Evolutionary conservation across 2,888 invertebrate species (phyloP).

Genomic region (Aporophyla lueneburgensis): DNA sequence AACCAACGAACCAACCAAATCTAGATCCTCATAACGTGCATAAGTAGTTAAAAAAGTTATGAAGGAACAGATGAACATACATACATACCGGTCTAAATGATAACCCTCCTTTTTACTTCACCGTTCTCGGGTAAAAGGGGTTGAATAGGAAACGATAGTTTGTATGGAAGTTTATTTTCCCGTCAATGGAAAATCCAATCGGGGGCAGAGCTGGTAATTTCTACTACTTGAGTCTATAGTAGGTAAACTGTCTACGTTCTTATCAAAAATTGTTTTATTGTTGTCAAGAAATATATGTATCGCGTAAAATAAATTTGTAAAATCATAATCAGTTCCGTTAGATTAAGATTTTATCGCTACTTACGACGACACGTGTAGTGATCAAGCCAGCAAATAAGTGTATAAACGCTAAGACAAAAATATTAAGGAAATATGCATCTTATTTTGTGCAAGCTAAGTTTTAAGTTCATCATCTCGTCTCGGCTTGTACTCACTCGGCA

Average conservation of each 20-base stretch:
- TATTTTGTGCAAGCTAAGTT: constrained; percentile 7
- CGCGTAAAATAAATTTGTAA: background rate
- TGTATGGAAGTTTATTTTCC: background rate
- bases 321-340: background rate
- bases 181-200: no score
- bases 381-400: background rate
- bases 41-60: no score
- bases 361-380: background rate
- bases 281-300: background rate
- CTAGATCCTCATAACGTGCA: no score
- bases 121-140: no score
- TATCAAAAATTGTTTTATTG: background rate
- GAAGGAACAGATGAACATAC: no score
- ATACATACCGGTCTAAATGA: no score
- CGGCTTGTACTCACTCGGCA: background rate
- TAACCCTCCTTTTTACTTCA: no score
- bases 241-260: background rate
- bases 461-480: background rate
- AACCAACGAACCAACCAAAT: no score
- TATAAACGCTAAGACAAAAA: background rate
- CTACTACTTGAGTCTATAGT: background rate
- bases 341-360: background rate
- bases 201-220: background rate
- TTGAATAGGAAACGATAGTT: no score
- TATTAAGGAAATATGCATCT: background rate